Percentiles rank a stretch among this genome's conserved stretches.
Conservation (phyloP, 2,888 invertebrate species). For the Ennomos erosarius region DNA sequence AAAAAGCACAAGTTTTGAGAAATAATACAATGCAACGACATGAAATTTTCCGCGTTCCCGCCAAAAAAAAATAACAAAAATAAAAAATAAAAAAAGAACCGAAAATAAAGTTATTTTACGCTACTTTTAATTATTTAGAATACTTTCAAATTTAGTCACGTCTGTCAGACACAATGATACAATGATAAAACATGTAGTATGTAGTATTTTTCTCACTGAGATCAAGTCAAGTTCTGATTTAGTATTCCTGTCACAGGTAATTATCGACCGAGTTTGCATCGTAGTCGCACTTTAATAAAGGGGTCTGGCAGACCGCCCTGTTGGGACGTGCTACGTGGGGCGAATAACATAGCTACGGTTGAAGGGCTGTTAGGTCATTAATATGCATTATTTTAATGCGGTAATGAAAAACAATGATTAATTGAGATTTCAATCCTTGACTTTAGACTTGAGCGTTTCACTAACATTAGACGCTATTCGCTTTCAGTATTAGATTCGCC, state of each 20-base stretch:
- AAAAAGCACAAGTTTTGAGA: no score
- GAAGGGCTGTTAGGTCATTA: conserved; percentile 43
- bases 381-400: background rate
- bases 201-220: conserved; percentile 16
- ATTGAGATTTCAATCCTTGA: no score
- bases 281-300: conserved; percentile 57
- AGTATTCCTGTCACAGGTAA: conserved; percentile 71
- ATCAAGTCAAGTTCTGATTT: conserved; percentile 47
- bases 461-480: no score
- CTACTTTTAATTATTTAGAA: background rate
- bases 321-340: conserved; percentile 47
- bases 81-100: no score
- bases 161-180: conserved; percentile 10
- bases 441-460: no score
- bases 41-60: no score
- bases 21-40: no score
- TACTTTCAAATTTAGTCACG: conserved; percentile 17
- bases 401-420: no score
- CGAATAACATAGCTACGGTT: conserved; percentile 49
- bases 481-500: no score
- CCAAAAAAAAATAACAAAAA: no score
- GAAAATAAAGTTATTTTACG: no score
- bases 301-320: conserved; percentile 63
- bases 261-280: conserved; percentile 58
- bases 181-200: conserved; percentile 22